Base-by-base conservation (phyloP, 2,888 invertebrate species). In the Holacanthella duospinosa region DNA sequence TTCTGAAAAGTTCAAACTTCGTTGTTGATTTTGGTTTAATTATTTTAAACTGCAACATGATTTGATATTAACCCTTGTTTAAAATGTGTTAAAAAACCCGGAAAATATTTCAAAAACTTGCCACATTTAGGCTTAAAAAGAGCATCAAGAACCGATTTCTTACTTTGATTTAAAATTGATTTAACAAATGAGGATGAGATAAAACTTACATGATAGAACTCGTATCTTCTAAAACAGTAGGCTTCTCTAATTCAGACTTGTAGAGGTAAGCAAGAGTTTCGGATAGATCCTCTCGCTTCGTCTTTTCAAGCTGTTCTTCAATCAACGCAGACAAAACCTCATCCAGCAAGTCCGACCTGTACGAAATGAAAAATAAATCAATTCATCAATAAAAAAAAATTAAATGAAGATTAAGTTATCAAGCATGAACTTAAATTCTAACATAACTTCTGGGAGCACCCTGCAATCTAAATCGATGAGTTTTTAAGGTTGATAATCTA, bases 291-390 rank as follows among this genome's bases (percentile, higher is more conserved):
- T 66, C 64, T 29, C 70, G 63, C 43, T 64, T 65, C n/a, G 66
- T 68, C n/a, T 66, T 65, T 36, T 70, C 71, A 19, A 68, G 60
- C 29, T 64, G 64, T 44, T 66, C 65, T 27, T 65, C 64, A 25
- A 29, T 57, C 54, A 65, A 65, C 55, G 70, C 70, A 9, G 71
- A 70, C 25, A 72, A 55, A 16, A 71, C 56, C 44, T 72, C 72
- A 2, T 71, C 71, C 43, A 71, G 63, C 59, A 63, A 55, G 2
- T 71, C 70, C 19, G 63, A 64, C 56, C 70, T 68, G 27, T 1
- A 48, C 9, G 6, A 6, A 25, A 28, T 27, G n/a, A 25, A 56
- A 9, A 19, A 21, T 6, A 36, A 9, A 16, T n/a, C n/a, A n/a
- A n/a, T n/a, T n/a, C n/a, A n/a, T 36, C 9, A 6, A 44, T 29